Conservation (phyloP, 2,888 invertebrate genomes). For the Calliphora vomitoria region DNA sequence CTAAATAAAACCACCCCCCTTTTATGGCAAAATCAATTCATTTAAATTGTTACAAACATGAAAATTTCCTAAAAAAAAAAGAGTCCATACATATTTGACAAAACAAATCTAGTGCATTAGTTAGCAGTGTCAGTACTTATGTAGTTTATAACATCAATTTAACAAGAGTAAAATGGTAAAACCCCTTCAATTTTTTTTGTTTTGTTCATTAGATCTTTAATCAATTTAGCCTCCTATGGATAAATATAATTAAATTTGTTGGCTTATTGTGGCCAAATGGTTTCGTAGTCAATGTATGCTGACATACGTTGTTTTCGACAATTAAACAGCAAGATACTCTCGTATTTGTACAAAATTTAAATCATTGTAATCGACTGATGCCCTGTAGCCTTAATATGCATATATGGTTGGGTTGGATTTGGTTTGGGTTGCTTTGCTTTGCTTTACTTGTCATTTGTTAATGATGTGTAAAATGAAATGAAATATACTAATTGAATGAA, state of each 20-base stretch:
- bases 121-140: constrained; percentile 9
- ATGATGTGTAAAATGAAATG: background rate
- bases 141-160: background rate
- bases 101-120: background rate
- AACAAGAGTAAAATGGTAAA: constrained; percentile 17
- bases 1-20: background rate
- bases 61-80: constrained; percentile 14
- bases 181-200: constrained; percentile 10
- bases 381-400: background rate
- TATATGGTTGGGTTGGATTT: background rate
- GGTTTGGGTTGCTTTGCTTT: background rate
- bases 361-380: background rate
- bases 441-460: background rate
- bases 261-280: constrained; percentile 42
- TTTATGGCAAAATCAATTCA: constrained; percentile 40
- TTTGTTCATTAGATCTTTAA: constrained; percentile 53
- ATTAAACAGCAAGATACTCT: constrained; percentile 19
- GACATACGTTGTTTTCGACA: background rate
- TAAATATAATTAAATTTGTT: constrained; percentile 63
- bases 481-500: background rate
- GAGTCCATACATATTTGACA: background rate
- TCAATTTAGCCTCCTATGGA: constrained; percentile 69
- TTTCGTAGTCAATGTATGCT: background rate
- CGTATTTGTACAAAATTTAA: background rate
- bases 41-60: constrained; percentile 27